A percentile compares a stretch with the other conserved stretches of the same genome.
Conservation (phyloP, 2,113 vertebrate species). For the Atherinomorus stipes region DNA sequence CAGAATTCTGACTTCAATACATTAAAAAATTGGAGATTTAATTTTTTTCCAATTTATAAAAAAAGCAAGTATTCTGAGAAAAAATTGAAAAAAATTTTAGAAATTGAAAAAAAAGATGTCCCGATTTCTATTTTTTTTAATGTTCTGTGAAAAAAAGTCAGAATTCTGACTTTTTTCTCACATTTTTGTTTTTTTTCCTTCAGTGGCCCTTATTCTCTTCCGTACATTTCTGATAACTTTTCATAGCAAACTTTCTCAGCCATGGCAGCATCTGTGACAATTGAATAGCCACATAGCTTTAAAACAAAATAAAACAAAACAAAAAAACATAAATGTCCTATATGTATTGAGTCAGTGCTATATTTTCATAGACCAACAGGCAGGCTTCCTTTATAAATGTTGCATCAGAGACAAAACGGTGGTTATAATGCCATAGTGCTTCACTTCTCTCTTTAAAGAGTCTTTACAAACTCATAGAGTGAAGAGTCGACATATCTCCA, state of each 20-base stretch:
- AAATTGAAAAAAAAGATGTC: too few relatives aligned
- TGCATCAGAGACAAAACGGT: neutral
- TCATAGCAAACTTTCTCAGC: neutral
- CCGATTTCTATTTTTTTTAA: too few relatives aligned
- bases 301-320: neutral
- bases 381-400: neutral
- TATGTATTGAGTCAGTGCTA: neutral
- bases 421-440: too few relatives aligned
- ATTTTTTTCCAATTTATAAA: too few relatives aligned
- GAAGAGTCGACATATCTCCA: neutral
- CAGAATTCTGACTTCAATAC: too few relatives aligned
- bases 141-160: too few relatives aligned
- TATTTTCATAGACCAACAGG: neutral
- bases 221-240: neutral
- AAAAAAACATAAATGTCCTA: slow-evolving; percentile 2
- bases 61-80: too few relatives aligned
- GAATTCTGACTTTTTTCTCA: too few relatives aligned
- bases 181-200: too few relatives aligned
- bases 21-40: too few relatives aligned
- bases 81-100: too few relatives aligned
- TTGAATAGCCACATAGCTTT: neutral
- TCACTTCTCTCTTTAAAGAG: neutral
- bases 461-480: neutral
- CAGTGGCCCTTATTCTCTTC: too few relatives aligned
- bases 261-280: neutral